Percentiles rank a stretch among this genome's conserved stretches.
Evolutionary conservation across 2,113 vertebrate genomes (phyloP).

Genomic region (Cacatua alba): DNA sequence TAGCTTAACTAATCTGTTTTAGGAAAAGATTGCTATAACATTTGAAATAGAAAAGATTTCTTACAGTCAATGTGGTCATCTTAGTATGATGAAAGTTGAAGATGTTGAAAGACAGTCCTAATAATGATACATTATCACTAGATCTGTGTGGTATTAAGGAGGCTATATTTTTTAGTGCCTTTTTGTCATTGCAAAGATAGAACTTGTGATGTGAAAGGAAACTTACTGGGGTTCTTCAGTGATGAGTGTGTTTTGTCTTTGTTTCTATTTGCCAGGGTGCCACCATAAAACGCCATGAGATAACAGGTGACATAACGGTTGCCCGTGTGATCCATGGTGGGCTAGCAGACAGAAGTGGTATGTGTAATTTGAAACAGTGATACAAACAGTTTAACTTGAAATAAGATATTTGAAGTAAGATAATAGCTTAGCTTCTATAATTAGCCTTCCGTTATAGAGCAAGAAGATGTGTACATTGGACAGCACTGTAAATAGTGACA

Average conservation of each 20-base stretch:
- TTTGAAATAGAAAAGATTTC: not conserved
- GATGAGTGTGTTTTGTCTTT: not conserved
- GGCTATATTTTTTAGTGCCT: not conserved
- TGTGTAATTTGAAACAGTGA: conserved; percentile 26
- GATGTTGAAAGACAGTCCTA: not conserved
- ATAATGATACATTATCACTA: rapidly evolving
- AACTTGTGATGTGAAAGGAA: not conserved
- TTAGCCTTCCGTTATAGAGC: not conserved
- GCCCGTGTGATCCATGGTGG: conserved; percentile 95
- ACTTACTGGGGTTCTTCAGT: not conserved
- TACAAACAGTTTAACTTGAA: not conserved
- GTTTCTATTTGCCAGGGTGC: conserved; percentile 84
- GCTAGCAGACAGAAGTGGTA: conserved; percentile 92
- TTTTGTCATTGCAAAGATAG: not conserved
- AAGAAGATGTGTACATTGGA: not conserved
- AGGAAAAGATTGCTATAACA: not conserved
- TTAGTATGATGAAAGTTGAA: not conserved
- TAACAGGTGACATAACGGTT: conserved; percentile 90
- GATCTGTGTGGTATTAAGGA: not conserved
- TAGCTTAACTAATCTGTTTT: not conserved
- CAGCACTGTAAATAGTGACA: not conserved
- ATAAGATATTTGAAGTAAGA: not conserved
- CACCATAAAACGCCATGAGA: conserved; percentile 92
- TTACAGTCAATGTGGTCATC: not conserved
- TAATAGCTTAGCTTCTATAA: not conserved